A percentile compares a stretch with the other conserved stretches of the same genome.
Evolutionary conservation across 2,113 vertebrate genomes (phyloP).

Genomic region (Mormyrus lacerda): DNA sequence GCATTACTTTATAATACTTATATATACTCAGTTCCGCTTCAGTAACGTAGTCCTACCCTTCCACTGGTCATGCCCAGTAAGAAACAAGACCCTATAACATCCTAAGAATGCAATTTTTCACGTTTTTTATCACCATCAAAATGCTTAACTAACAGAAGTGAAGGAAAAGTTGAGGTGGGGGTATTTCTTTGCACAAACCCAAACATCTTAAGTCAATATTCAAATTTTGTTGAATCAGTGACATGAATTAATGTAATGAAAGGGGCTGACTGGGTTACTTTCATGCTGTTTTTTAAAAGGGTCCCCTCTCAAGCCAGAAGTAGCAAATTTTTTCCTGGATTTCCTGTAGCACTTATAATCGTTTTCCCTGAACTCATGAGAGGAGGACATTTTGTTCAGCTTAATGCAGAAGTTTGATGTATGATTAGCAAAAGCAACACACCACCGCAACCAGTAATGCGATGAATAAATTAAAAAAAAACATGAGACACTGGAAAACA

Average conservation of each 20-base stretch:
- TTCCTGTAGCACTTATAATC: background rate
- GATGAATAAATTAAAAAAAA: background rate
- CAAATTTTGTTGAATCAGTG: background rate
- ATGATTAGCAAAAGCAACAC: background rate
- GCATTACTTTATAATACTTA: background rate
- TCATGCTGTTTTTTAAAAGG: background rate
- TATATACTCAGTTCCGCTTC: background rate
- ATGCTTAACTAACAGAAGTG: background rate
- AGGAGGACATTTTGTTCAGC: background rate
- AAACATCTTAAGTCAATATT: background rate
- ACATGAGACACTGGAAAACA: background rate
- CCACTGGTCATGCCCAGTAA: background rate
- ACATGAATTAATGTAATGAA: background rate
- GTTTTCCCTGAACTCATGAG: background rate
- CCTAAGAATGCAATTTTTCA: background rate
- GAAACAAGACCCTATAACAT: background rate
- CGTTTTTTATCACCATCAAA: background rate
- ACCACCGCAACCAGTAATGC: background rate
- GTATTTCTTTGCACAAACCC: background rate
- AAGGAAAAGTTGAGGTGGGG: background rate
- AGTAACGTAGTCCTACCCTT: background rate
- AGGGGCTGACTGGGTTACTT: background rate
- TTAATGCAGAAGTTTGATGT: background rate
- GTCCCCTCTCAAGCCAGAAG: background rate
- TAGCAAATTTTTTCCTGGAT: background rate